Evolutionary conservation across 2,797 vertebrate genomes (phyloP).

Genomic region (Carcharodon carcharias): DNA sequence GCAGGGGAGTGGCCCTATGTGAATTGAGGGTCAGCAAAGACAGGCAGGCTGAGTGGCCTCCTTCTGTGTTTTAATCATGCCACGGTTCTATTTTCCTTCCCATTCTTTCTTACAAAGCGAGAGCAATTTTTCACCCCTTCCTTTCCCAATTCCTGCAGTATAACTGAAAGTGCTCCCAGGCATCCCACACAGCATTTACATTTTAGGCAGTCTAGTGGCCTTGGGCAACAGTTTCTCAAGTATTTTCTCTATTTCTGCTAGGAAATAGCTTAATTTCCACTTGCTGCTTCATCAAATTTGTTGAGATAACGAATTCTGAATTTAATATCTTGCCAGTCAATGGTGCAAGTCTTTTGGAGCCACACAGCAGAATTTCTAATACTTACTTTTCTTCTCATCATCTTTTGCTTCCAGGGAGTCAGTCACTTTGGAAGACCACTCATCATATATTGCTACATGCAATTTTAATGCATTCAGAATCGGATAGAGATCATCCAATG

Average conservation of each 20-base stretch:
- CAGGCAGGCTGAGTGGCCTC: too few species aligned
- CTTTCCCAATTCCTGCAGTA: not conserved
- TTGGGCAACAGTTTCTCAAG: not conserved
- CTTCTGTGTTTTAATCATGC: too few species aligned
- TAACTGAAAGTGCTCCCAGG: not conserved
- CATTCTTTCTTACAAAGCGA: not conserved
- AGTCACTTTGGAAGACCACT: slow-evolving; percentile 74
- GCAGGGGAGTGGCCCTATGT: too few species aligned
- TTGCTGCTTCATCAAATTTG: not conserved
- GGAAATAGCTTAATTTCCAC: not conserved
- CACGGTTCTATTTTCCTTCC: not conserved
- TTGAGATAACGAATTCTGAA: not conserved
- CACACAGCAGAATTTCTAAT: not conserved
- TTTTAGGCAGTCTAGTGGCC: not conserved
- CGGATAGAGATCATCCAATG: slow-evolving; percentile 73
- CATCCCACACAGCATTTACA: not conserved
- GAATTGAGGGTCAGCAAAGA: too few species aligned
- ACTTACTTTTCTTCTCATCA: slow-evolving; percentile 76
- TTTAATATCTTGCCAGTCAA: not conserved
- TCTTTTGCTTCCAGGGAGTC: slow-evolving; percentile 77
- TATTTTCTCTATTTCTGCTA: not conserved
- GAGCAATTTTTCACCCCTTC: not conserved
- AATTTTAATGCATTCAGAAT: slow-evolving; percentile 72
- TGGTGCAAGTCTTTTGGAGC: not conserved
- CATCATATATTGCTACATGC: slow-evolving; percentile 78